phyloP scores from a whole-genome alignment of 2,797 vertebrate species.

The Eutrigla gurnardus region DNA sequence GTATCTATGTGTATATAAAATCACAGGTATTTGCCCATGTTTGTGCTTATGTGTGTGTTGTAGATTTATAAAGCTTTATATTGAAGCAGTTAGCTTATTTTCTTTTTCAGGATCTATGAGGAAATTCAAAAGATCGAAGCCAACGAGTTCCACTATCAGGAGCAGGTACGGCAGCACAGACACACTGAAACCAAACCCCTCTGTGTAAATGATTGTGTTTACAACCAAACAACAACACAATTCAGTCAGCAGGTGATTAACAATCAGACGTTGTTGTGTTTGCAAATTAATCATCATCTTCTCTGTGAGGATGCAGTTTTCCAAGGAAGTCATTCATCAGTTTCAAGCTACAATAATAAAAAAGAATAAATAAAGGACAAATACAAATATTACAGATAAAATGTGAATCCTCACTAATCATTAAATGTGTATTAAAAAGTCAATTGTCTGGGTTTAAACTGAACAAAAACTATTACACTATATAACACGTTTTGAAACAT shows the following conservation, averaged over 20 bases:
- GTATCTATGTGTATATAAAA: no score
- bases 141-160: constrained; percentile 96
- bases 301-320: not conserved
- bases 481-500: not conserved
- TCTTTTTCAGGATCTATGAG: constrained; percentile 89
- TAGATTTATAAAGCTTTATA: not conserved
- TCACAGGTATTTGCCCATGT: no score
- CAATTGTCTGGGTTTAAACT: not conserved
- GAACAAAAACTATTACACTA: not conserved
- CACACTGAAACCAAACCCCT: not conserved
- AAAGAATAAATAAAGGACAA: not conserved
- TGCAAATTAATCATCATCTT: not conserved
- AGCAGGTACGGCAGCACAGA: constrained; percentile 86
- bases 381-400: not conserved
- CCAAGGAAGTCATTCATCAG: not conserved
- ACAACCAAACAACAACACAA: not conserved
- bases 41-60: no score
- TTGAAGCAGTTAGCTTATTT: not conserved
- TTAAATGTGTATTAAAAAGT: not conserved
- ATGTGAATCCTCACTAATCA: not conserved
- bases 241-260: not conserved
- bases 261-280: not conserved
- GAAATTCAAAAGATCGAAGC: constrained; percentile 97
- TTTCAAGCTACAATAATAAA: not conserved
- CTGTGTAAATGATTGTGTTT: constrained; percentile 3